Conservation (phyloP, 2,113 vertebrate species). For the Lanius collurio region DNA sequence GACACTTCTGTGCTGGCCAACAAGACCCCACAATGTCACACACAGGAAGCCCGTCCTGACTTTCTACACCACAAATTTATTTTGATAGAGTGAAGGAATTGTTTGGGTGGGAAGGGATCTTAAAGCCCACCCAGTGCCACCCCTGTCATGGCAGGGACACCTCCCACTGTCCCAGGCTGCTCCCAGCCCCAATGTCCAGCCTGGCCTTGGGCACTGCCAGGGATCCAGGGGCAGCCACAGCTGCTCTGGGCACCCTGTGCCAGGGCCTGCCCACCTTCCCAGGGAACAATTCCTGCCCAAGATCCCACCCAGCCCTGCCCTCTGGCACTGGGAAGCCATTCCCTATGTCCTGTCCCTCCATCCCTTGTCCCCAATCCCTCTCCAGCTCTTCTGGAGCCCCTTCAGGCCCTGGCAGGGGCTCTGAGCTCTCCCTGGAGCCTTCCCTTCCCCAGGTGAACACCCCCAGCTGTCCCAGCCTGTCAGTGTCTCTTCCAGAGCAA, state of each 20-base stretch:
- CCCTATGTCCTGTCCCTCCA: neutral
- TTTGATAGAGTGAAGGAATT: neutral
- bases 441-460: neutral
- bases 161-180: neutral
- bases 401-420: fast-evolving
- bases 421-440: neutral
- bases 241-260: neutral
- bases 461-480: neutral
- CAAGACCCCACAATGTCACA: fast-evolving
- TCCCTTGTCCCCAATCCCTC: neutral
- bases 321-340: neutral
- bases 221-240: neutral
- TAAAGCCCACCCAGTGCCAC: fast-evolving
- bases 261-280: neutral
- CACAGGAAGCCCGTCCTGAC: neutral
- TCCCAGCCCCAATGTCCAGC: fast-evolving
- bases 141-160: neutral
- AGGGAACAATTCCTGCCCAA: neutral
- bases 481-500: neutral
- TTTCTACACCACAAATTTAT: too few relatives aligned
- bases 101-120: neutral
- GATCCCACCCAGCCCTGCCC: fast-evolving
- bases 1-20: neutral
- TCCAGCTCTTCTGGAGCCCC: neutral
- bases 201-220: neutral